Base-by-base conservation (phyloP, 2,113 vertebrate genomes). In the Zapornia atra region DNA sequence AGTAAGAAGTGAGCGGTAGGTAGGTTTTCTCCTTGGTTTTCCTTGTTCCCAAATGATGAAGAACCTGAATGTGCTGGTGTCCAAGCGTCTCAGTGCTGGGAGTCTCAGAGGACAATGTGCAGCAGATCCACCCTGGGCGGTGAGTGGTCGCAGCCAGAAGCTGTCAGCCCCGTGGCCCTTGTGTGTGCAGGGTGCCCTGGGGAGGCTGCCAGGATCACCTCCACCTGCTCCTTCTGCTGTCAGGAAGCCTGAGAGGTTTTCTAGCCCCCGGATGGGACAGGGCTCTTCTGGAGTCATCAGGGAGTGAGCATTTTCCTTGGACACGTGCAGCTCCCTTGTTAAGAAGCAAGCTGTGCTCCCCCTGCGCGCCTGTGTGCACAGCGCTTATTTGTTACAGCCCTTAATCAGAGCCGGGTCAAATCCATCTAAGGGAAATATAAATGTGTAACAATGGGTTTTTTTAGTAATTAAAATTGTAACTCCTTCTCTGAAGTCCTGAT, bases 401-500 rank as follows among this genome's bases (percentile, higher is more conserved):
- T 94, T 86, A 76, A 79, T 96, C 77, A 85, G 66, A 91, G 81
- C 33, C 56, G 73, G 46, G 81, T 65, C 86, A 89, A 66, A 84
- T 70, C 25, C 31, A 65, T 66, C 81, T 79, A 87, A 94, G 61
- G 86, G 91, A 95, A 93, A 91, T 34, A 70, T 34, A 42, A 69
- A 77, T 29, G 25, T 70, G 22, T 40, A 46, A 77, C 31, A 80
- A 48, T 63, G 48, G 82, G 3, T 22, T 87, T 83, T 31, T 94
- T 85, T 48, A 64, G 36, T 83, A 92, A 94, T 92, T 94, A 70
- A 79, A 91, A 71, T 82, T 66, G 42, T 59, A 79, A 71, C 33
- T 94, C 31, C 72, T 95, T 63, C 80, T 84, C 96, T 88, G 83
- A 82, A 93, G 54, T 91, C 66, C 72, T 69, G 61, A 89, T 95